These are phyloP conservation scores for Choloepus hoffmanni DNA, from an alignment of 2,113 vertebrate genomes.

Conservation along the genomic window DNA sequence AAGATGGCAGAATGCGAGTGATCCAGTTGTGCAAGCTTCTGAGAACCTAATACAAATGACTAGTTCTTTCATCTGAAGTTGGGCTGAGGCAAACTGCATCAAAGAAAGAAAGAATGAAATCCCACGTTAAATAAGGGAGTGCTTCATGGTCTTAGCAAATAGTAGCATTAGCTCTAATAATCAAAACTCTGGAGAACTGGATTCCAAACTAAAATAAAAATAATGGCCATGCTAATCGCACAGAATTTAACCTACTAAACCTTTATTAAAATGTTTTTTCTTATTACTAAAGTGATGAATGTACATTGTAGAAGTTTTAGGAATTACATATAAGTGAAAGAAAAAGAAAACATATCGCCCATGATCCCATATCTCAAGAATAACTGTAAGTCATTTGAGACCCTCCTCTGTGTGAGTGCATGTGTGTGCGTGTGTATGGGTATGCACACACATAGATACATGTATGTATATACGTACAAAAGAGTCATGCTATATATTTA, in stretches of 20 bases:
- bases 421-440: too few relatives aligned
- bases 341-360: neutral
- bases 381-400: neutral
- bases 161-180: neutral
- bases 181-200: neutral
- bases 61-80: neutral
- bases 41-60: neutral
- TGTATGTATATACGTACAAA: accelerated
- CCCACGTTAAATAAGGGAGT: neutral
- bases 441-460: too few relatives aligned
- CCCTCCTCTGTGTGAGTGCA: neutral
- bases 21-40: neutral
- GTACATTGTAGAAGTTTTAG: neutral
- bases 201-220: neutral
- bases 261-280: neutral
- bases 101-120: neutral
- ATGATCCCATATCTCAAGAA: neutral
- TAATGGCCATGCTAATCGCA: neutral
- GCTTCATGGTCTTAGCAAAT: neutral
- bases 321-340: neutral
- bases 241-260: neutral
- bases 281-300: neutral
- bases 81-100: neutral
- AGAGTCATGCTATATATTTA: neutral
- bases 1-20: neutral